A percentile compares a stretch with the other conserved stretches of the same genome.
phyloP scores from a whole-genome alignment of 2,888 invertebrate genomes.

The Slavum lentiscoides region DNA sequence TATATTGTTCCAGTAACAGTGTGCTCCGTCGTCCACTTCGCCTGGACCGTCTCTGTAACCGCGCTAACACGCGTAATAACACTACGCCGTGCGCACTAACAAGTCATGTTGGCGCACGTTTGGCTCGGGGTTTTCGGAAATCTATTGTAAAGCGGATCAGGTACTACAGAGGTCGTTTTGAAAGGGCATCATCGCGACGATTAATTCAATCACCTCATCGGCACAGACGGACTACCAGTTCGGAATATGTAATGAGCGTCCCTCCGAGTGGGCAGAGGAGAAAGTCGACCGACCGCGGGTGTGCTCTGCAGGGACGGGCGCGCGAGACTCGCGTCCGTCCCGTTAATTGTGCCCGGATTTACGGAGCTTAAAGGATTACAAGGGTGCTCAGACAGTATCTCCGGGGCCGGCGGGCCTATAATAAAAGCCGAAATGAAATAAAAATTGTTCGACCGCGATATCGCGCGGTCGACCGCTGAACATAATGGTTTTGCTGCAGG shows the following conservation, averaged over 20 bases:
- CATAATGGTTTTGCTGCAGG: background rate
- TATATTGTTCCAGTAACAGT: background rate
- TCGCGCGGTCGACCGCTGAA: background rate
- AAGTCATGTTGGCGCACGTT: no score
- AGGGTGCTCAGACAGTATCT: conserved; percentile 36
- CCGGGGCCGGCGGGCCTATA: background rate
- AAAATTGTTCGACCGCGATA: background rate
- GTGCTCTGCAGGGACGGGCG: background rate
- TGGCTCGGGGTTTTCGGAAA: conserved; percentile 13
- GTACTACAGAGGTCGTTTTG: conserved; percentile 47
- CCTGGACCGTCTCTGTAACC: background rate
- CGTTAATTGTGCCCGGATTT: conserved; percentile 51
- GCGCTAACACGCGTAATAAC: conserved; percentile 8
- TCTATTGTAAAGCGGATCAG: conserved; percentile 45
- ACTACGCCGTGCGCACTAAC: conserved; percentile 11
- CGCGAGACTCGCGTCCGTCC: conserved; percentile 37
- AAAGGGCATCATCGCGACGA: conserved; percentile 47
- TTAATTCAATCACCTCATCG: conserved; percentile 51
- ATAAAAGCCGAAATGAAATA: conserved; percentile 9
- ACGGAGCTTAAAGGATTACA: conserved; percentile 47
- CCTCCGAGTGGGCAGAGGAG: background rate
- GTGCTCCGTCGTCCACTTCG: background rate
- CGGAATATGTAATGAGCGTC: conserved; percentile 46
- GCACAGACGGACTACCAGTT: conserved; percentile 30
- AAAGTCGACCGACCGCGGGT: background rate